A percentile compares a stretch with the other conserved stretches of the same genome.
Evolutionary conservation across 2,113 vertebrate genomes (phyloP).

Genomic region (Poeciliopsis prolifica): DNA sequence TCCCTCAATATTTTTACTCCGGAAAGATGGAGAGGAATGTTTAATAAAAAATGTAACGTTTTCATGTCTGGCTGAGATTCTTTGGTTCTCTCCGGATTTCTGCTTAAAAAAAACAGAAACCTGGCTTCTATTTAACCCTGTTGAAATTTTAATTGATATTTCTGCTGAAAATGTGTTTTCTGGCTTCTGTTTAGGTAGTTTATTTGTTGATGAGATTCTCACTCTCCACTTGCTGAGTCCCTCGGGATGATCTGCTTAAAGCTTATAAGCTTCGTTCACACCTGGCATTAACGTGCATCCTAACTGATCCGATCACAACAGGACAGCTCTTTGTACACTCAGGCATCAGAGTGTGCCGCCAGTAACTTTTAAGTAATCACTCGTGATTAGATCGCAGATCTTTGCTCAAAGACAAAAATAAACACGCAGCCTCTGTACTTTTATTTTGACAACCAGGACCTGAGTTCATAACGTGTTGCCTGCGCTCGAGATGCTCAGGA

Average conservation of each 20-base stretch:
- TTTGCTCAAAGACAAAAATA: background rate
- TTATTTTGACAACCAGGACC: background rate
- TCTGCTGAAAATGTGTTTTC: background rate
- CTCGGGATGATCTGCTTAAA: background rate
- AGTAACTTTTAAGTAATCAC: background rate
- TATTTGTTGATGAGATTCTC: background rate
- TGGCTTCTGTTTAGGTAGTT: background rate
- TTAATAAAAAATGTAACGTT: background rate
- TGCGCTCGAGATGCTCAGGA: too few species aligned
- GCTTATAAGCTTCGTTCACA: slow-evolving; percentile 7
- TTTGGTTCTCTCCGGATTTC: background rate
- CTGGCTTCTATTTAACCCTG: background rate
- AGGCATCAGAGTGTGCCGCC: background rate
- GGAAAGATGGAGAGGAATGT: background rate
- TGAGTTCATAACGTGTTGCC: background rate
- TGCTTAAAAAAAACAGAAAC: background rate
- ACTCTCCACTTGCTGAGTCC: background rate
- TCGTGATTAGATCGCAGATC: background rate
- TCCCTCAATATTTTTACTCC: background rate
- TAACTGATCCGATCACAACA: background rate
- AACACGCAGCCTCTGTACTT: background rate
- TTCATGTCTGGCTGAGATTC: background rate
- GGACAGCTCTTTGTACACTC: background rate
- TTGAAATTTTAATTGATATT: background rate
- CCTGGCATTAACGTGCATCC: slow-evolving; percentile 3